Percentiles rank a stretch among this genome's conserved stretches.
These are phyloP conservation scores for Chironomus tentans DNA, from an alignment of 2,888 invertebrate genomes.

Conservation along the genomic window DNA sequence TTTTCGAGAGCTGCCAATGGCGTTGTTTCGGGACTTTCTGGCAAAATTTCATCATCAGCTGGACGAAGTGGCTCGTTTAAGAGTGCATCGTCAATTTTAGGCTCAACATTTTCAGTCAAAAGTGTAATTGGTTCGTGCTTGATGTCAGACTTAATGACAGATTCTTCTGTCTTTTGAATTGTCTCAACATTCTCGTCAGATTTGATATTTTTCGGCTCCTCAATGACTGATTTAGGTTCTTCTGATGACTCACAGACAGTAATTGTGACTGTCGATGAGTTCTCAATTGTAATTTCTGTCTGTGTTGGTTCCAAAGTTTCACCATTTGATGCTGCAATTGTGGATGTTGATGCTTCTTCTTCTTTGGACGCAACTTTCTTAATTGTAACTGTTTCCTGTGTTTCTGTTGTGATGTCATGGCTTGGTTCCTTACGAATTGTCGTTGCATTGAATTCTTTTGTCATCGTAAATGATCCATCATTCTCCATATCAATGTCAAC, in stretches of 20 bases:
- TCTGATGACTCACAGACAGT: constrained; percentile 40
- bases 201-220: constrained; percentile 34
- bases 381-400: constrained; percentile 42
- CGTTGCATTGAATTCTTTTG: constrained; percentile 29
- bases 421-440: constrained; percentile 10
- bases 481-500: constrained; percentile 50
- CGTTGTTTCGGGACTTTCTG: background rate
- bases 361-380: constrained; percentile 43
- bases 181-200: background rate
- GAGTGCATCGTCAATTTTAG: constrained; percentile 26
- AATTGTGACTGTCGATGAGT: constrained; percentile 29
- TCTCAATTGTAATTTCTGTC: constrained; percentile 29
- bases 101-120: background rate
- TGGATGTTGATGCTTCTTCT: constrained; percentile 39
- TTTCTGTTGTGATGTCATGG: constrained; percentile 29
- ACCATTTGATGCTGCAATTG: constrained; percentile 42
- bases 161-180: background rate
- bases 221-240: constrained; percentile 43
- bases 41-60: constrained; percentile 1
- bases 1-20: constrained; percentile 24
- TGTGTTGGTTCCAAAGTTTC: constrained; percentile 34
- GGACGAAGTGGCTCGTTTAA: constrained; percentile 1
- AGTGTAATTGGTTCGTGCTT: background rate
- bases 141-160: too few species aligned
- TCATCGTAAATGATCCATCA: constrained; percentile 31